Conservation (phyloP, 37 sponge, comb jelly and placozoan species). For the Crambe crambe region DNA sequence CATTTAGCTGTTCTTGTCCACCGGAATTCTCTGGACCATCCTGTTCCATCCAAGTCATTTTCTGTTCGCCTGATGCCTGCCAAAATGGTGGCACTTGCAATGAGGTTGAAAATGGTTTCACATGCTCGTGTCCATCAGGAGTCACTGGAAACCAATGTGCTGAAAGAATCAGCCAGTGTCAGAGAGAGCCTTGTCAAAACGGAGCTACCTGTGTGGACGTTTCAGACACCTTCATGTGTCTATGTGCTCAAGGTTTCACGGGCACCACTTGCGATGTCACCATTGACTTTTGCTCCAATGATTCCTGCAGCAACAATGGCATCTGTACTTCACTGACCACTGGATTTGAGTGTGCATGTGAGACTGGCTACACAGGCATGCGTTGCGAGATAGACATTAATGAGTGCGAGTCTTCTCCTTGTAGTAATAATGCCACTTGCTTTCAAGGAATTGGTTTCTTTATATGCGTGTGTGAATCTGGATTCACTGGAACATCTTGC, state of each 20-base stretch:
- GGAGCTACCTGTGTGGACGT: slow-evolving; percentile 31
- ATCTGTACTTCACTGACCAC: slow-evolving; percentile 47
- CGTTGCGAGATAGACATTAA: slow-evolving; percentile 45
- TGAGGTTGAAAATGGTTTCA: slow-evolving; percentile 15
- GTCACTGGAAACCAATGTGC: slow-evolving; percentile 16
- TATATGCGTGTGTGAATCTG: slow-evolving; percentile 13
- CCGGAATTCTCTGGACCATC: slow-evolving; percentile 33
- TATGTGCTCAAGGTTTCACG: slow-evolving; percentile 54
- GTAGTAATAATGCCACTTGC: slow-evolving; percentile 14
- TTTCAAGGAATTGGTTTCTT: slow-evolving; percentile 11
- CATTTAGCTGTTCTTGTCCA: slow-evolving; percentile 32
- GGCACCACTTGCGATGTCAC: slow-evolving; percentile 41
- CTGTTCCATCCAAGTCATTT: slow-evolving; percentile 9
- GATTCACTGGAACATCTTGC: slow-evolving; percentile 27
- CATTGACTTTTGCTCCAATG: slow-evolving; percentile 14
- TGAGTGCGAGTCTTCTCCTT: slow-evolving; percentile 55
- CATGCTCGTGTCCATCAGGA: slow-evolving; percentile 32
- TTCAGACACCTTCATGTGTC: slow-evolving; percentile 11
- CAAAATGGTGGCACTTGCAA: slow-evolving; percentile 59
- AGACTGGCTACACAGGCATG: slow-evolving; percentile 42
- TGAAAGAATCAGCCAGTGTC: slow-evolving; percentile 22
- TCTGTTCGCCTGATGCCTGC: slow-evolving; percentile 25
- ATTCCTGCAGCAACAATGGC: slow-evolving; percentile 66
- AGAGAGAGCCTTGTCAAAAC: slow-evolving; percentile 14
- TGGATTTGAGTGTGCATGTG: slow-evolving; percentile 49